Evolutionary conservation across 2,797 vertebrate species (phyloP).

Genomic region (Mionectes olivaceus): DNA sequence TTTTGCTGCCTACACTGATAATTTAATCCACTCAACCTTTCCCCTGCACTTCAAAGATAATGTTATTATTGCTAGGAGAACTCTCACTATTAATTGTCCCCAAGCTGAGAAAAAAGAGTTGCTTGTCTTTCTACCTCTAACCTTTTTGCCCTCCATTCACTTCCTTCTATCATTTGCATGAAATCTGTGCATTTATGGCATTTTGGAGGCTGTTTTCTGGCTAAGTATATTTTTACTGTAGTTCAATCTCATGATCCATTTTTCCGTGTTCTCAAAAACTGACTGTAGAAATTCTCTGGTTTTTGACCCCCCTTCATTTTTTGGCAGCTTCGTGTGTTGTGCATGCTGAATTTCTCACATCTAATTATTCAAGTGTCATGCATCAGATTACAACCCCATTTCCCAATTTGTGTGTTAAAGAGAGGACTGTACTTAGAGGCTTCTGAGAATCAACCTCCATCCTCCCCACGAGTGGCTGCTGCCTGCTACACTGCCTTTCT

Average conservation of each 20-base stretch:
- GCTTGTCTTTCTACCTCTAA: neutral
- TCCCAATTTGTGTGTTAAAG: constrained; percentile 22
- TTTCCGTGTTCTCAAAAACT: neutral
- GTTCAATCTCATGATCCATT: neutral
- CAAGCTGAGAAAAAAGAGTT: neutral
- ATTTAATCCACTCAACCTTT: neutral
- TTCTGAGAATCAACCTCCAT: neutral
- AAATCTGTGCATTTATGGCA: neutral
- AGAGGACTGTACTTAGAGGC: neutral
- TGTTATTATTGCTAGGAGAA: neutral
- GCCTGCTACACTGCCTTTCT: neutral
- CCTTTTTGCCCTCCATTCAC: neutral
- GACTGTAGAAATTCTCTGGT: neutral
- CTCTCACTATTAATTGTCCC: neutral
- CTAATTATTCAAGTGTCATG: constrained; percentile 22
- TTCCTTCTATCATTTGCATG: neutral
- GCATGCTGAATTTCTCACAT: constrained; percentile 25
- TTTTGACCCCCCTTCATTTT: neutral
- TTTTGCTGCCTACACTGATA: neutral
- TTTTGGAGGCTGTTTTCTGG: neutral
- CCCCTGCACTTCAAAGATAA: neutral
- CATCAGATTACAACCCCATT: constrained; percentile 38
- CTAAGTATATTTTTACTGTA: neutral
- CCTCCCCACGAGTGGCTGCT: neutral
- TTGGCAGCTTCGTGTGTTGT: constrained; percentile 14